phyloP scores from a whole-genome alignment of 2,797 vertebrate species.

The Huso huso region DNA sequence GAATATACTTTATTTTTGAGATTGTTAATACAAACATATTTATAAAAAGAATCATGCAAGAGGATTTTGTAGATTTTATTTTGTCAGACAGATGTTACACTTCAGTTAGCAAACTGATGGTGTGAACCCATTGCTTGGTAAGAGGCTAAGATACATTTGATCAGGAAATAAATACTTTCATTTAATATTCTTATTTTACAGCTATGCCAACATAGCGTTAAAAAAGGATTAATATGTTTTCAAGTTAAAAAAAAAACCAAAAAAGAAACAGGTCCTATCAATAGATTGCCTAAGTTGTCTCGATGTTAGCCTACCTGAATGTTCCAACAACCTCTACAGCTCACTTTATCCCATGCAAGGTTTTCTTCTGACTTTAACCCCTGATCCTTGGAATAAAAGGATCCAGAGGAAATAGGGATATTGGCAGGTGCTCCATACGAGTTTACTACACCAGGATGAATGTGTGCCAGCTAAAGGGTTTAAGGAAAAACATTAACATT shows the following conservation, averaged over 20 bases:
- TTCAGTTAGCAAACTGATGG: too few relatives aligned
- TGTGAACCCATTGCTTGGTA: too few relatives aligned
- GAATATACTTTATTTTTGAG: too few relatives aligned
- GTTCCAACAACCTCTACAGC: slow-evolving; percentile 47
- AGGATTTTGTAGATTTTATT: not conserved
- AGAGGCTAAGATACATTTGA: too few relatives aligned
- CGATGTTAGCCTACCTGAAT: slow-evolving; percentile 53
- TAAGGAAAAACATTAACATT: slow-evolving; percentile 45
- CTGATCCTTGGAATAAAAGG: slow-evolving; percentile 45
- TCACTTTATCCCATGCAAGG: slow-evolving; percentile 51
- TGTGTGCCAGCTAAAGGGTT: slow-evolving; percentile 58
- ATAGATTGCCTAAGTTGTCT: slow-evolving; percentile 12
- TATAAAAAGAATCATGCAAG: too few relatives aligned
- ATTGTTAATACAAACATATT: too few relatives aligned
- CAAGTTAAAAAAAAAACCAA: too few relatives aligned
- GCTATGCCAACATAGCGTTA: too few relatives aligned
- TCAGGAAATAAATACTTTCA: too few relatives aligned
- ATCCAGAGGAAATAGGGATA: slow-evolving; percentile 33
- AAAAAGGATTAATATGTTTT: too few relatives aligned
- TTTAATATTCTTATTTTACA: too few relatives aligned
- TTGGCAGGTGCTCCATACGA: slow-evolving; percentile 8
- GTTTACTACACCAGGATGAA: slow-evolving; percentile 44
- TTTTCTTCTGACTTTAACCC: slow-evolving; percentile 14
- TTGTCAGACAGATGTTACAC: not conserved
- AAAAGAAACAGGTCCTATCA: not conserved